phyloP scores from a whole-genome alignment of 2,797 vertebrate genomes.

The Pipistrellus nathusii region DNA sequence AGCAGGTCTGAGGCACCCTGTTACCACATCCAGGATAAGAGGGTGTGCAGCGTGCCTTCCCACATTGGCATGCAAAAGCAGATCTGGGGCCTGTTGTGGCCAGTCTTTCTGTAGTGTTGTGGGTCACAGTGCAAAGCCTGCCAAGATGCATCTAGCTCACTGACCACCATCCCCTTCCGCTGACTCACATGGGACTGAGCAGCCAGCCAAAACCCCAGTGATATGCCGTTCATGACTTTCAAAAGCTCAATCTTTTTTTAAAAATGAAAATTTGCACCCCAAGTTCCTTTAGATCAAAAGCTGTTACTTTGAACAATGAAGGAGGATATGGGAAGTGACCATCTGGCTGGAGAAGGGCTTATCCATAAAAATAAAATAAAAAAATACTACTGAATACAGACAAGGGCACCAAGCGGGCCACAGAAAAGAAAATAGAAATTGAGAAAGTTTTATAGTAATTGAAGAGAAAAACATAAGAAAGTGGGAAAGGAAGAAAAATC shows the following conservation, averaged over 20 bases:
- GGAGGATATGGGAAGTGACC: background rate
- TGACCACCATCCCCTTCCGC: background rate
- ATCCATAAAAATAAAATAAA: background rate
- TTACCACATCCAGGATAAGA: background rate
- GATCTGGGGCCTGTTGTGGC: background rate
- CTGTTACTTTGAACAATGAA: conserved; percentile 18
- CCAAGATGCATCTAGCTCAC: background rate
- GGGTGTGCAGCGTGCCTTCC: background rate
- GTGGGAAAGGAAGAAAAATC: background rate
- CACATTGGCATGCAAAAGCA: background rate
- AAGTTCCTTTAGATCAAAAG: conserved; percentile 16
- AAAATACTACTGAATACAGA: background rate
- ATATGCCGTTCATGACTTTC: background rate
- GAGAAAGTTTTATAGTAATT: background rate
- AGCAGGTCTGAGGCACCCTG: background rate
- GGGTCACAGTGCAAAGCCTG: background rate
- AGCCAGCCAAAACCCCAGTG: background rate
- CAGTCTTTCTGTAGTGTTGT: background rate
- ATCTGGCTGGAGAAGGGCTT: background rate
- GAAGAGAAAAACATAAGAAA: conserved; percentile 1
- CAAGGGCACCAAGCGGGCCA: background rate
- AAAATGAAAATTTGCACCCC: background rate
- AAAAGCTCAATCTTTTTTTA: background rate
- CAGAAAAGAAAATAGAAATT: background rate
- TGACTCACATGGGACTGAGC: background rate